Evolutionary conservation across 2,888 invertebrate species (phyloP), one percentile per base, ranked within the genome.

Genomic region (Napeogenes inachia): DNA sequence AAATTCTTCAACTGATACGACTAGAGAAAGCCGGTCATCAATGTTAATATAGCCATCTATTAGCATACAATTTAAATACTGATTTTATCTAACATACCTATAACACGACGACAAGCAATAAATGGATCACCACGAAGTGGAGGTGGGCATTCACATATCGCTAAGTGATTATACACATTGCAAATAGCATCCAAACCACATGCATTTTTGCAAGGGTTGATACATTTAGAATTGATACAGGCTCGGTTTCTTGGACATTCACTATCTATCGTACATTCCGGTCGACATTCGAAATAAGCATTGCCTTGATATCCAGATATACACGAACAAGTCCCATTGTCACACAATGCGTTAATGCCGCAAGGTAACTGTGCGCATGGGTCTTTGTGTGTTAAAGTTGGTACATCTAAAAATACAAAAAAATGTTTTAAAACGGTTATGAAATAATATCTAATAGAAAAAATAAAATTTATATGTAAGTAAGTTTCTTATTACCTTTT

Each of bases 71-170:
- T 45, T 56, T 21, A 21, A 0, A 21, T 21, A 21, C 21, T 21
- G 21, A 21, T 21, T 21, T 21, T 21, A 54, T 62, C 35, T 63
- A 1, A 73, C 73, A 65, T 75, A 91, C 93, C 88, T 75, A 88
- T 79, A 65, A 92, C 89, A 57, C 83, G 91, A 56, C 91, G 90
- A 78, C 96, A 96, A 66, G 92, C 92, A 66, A 92, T 92, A 76
- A 96, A 95, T 33, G 96, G 95, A 89, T 96, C 95, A 63, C 97
- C 97, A 47, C 93, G 93, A 70, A 93, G 93, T 55, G 94, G 94
- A 13, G 91, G 80, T 13, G 93, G 92, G 79, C 96, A 96, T 65
- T 93, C 93, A 79, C 96, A 96, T 67, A 94, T 93, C 3, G 96
- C 95, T 47, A 94, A 92, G 75, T 96, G 96, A 78, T 95, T 94